Conservation (phyloP, 37 sponge, comb jelly and placozoan genomes). For the Chondrosia reniformis region DNA sequence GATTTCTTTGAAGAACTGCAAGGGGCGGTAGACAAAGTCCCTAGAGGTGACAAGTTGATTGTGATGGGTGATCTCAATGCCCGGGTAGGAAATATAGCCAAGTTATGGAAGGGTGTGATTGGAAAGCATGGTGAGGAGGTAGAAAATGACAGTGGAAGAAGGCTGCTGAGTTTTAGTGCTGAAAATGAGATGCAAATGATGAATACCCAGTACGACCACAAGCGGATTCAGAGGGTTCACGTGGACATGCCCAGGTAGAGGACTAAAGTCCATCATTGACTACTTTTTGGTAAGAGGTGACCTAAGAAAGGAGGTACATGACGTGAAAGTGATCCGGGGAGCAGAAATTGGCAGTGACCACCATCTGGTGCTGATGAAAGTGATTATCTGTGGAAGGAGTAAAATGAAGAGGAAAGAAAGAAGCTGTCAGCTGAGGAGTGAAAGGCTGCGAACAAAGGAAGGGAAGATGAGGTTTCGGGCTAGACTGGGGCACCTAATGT, state of each 20-base stretch:
- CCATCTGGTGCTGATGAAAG: conserved; percentile 8
- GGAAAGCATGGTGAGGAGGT: conserved; percentile 7
- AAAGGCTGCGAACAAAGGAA: conserved; percentile 6
- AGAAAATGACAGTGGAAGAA: not conserved
- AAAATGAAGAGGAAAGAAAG: conserved; percentile 9
- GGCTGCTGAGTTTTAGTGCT: conserved; percentile 7
- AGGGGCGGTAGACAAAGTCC: not conserved
- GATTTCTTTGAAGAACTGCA: conserved; percentile 4
- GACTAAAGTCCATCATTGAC: not conserved
- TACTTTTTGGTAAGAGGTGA: not conserved
- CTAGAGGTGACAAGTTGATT: conserved; percentile 11
- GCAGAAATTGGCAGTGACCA: not conserved
- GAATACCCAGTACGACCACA: not conserved
- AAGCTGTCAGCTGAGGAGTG: conserved; percentile 3
- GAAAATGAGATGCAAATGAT: not conserved
- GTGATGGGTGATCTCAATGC: conserved; percentile 9
- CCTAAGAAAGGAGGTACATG: not conserved
- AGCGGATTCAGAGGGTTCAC: not conserved
- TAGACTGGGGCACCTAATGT: not conserved
- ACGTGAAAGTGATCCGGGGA: not conserved
- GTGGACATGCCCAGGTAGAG: not conserved
- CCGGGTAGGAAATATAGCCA: not conserved
- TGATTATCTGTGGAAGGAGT: not conserved
- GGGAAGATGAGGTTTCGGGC: not conserved
- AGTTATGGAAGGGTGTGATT: not conserved